Conservation (phyloP, 2,888 invertebrate species). For the Campopleginae sp. region DNA sequence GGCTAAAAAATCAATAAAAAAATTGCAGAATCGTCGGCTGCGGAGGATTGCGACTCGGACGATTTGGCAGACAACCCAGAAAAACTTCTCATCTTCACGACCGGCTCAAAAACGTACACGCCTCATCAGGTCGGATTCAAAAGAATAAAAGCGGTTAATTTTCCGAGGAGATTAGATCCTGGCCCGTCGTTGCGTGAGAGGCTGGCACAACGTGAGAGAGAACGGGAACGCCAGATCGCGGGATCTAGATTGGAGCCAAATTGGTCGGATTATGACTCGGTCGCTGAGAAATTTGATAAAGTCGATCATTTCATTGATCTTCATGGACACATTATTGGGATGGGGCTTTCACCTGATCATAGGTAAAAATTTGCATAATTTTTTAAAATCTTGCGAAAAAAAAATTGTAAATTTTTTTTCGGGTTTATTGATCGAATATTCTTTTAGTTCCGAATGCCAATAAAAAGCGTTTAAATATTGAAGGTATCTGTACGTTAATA, state of each 20-base stretch:
- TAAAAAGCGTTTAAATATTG: constrained; percentile 62
- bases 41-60: constrained; percentile 81
- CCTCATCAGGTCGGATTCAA: constrained; percentile 94
- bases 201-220: constrained; percentile 86
- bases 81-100: constrained; percentile 93
- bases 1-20: constrained; percentile 13
- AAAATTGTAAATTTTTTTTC: no score
- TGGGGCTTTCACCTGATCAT: constrained; percentile 94
- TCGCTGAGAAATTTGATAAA: constrained; percentile 89
- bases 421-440: not conserved
- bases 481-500: constrained; percentile 92
- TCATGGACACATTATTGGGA: constrained; percentile 94
- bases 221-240: constrained; percentile 84
- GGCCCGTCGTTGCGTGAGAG: constrained; percentile 89
- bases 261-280: constrained; percentile 89
- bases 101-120: constrained; percentile 92
- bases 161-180: constrained; percentile 89
- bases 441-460: not conserved
- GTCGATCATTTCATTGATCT: constrained; percentile 93
- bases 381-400: no score
- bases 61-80: constrained; percentile 86
- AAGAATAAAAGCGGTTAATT: constrained; percentile 89
- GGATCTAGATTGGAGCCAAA: constrained; percentile 86
- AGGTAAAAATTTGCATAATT: constrained; percentile 78
- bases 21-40: constrained; percentile 76